Evolutionary conservation across 2,113 vertebrate species (phyloP).

Genomic region (Corythaeola cristata): DNA sequence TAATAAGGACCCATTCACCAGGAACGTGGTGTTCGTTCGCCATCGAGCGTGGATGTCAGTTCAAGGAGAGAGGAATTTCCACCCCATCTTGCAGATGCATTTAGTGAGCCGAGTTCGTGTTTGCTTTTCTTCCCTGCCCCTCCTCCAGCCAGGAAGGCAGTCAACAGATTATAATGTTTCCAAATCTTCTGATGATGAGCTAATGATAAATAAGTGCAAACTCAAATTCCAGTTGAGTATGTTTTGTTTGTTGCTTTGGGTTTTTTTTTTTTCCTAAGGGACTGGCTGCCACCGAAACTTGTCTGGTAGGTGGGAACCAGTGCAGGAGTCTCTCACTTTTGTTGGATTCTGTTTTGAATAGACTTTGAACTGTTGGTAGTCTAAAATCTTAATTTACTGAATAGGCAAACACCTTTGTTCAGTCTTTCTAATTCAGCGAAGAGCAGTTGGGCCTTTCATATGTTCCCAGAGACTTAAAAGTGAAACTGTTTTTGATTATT

Average conservation of each 20-base stretch:
- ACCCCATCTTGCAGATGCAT: background rate
- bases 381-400: background rate
- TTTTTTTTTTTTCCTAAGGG: background rate
- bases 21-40: background rate
- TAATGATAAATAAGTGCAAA: constrained; percentile 5
- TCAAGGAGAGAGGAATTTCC: constrained; percentile 25
- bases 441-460: constrained; percentile 30
- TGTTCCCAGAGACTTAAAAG: constrained; percentile 34
- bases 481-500: background rate
- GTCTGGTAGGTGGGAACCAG: background rate
- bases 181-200: constrained; percentile 55
- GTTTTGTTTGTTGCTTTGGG: too few species aligned
- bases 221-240: background rate
- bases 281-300: background rate
- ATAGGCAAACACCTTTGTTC: background rate
- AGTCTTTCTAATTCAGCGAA: background rate
- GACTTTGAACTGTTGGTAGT: constrained; percentile 33
- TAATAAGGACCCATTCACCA: background rate
- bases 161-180: background rate
- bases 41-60: background rate
- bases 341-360: constrained; percentile 24
- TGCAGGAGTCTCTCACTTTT: constrained; percentile 11
- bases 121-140: constrained; percentile 33
- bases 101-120: background rate
- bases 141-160: constrained; percentile 20